Conservation (phyloP, 2,888 invertebrate genomes). For the Thalpophila matura region DNA sequence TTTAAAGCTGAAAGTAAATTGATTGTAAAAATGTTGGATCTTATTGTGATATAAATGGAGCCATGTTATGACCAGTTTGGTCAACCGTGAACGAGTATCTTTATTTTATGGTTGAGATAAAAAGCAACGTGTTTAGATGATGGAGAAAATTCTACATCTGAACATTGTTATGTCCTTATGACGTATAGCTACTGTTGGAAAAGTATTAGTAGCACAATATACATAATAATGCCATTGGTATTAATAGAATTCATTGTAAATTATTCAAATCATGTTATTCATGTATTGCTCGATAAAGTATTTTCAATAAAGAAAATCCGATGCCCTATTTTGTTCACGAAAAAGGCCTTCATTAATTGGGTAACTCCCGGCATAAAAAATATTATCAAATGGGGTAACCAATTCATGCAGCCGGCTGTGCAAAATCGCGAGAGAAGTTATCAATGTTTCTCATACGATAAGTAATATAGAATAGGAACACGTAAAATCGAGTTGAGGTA, state of each 20-base stretch:
- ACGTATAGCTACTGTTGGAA: background rate
- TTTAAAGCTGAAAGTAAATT: constrained; percentile 72
- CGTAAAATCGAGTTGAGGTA: background rate
- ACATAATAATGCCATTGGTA: too few relatives aligned
- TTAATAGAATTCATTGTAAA: background rate
- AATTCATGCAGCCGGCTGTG: too few relatives aligned
- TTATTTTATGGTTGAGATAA: constrained; percentile 16
- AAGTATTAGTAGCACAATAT: too few relatives aligned
- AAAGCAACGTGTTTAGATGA: background rate
- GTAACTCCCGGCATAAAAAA: too few relatives aligned
- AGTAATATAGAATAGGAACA: background rate
- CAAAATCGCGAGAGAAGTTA: background rate
- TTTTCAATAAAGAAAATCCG: background rate
- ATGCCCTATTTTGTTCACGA: background rate
- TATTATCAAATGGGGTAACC: too few relatives aligned
- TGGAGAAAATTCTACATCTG: background rate
- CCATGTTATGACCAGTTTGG: constrained; percentile 48
- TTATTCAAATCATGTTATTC: background rate
- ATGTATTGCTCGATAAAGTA: background rate
- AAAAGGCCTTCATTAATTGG: constrained; percentile 2
- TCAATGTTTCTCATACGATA: background rate
- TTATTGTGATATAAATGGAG: constrained; percentile 55
- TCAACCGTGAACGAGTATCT: constrained; percentile 39
- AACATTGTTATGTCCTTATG: background rate
- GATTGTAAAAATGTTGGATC: constrained; percentile 61